Evolutionary conservation across 2,113 vertebrate genomes (phyloP).

Genomic region (Blennius ocellaris): DNA sequence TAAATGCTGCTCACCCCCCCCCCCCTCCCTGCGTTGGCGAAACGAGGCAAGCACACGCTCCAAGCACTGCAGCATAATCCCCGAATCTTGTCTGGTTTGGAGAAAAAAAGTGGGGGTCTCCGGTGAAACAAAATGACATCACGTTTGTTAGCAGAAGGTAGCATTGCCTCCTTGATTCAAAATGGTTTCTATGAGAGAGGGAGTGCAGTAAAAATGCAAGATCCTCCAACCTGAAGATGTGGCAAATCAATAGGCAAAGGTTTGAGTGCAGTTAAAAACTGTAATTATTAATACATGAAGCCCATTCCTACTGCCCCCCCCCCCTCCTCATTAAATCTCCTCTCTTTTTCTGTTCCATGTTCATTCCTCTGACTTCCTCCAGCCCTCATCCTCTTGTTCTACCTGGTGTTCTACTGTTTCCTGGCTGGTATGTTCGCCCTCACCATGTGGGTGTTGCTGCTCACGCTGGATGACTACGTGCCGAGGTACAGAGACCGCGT

Average conservation of each 20-base stretch:
- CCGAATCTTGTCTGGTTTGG: constrained; percentile 6
- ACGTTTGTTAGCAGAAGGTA: constrained; percentile 8
- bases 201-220: constrained; percentile 14
- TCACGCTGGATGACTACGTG: constrained; percentile 90
- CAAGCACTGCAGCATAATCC: constrained; percentile 28
- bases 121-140: constrained; percentile 6
- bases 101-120: constrained; percentile 1
- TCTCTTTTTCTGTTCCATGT: constrained; percentile 2
- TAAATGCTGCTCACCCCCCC: neutral
- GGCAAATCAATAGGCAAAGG: constrained; percentile 2
- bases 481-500: constrained; percentile 94
- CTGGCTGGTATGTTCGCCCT: constrained; percentile 93
- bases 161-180: constrained; percentile 30
- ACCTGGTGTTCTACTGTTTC: constrained; percentile 96
- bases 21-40: neutral
- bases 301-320: neutral
- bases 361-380: constrained; percentile 42
- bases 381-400: constrained; percentile 96
- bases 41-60: constrained; percentile 30
- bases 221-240: neutral
- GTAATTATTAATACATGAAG: constrained; percentile 39
- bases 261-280: constrained; percentile 12
- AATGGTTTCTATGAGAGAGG: constrained; percentile 55
- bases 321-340: constrained; percentile 19
- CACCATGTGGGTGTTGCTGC: constrained; percentile 98